Evolutionary conservation across 30 jellyfish, hydroid and myxozoan species (phyloP).

Genomic region (Morbakka virulenta): DNA sequence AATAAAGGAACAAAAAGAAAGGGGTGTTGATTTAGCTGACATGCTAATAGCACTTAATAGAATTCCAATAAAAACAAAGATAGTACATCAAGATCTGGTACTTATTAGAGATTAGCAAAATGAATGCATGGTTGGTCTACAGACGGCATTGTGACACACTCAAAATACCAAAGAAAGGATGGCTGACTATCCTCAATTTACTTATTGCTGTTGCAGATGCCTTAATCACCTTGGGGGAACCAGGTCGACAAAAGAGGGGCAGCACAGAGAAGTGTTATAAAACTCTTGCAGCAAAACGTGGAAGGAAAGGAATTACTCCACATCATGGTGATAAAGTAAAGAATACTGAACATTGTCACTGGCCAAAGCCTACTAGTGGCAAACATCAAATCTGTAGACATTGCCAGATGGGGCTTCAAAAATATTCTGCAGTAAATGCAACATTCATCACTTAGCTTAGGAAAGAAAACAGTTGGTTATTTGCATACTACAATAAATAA

Average conservation of each 20-base stretch:
- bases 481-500: conserved; percentile 31
- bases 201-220: conserved; percentile 22
- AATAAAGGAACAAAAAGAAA: conserved; percentile 58
- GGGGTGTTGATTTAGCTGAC: conserved; percentile 75
- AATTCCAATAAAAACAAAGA: conserved; percentile 26
- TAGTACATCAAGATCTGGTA: conserved; percentile 64
- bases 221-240: no score
- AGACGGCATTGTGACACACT: conserved; percentile 54
- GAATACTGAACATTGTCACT: conserved; percentile 18
- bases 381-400: conserved; percentile 13
- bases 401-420: conserved; percentile 18
- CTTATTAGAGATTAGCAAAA: conserved; percentile 47
- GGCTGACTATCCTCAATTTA: not conserved
- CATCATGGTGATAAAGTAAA: conserved; percentile 8
- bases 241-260: conserved; percentile 33
- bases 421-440: conserved; percentile 14
- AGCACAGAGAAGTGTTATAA: not conserved
- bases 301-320: conserved; percentile 41
- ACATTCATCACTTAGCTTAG: conserved; percentile 33
- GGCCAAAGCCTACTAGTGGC: conserved; percentile 32
- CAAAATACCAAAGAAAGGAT: not conserved
- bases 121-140: conserved; percentile 58
- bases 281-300: not conserved
- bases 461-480: conserved; percentile 20
- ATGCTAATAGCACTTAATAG: conserved; percentile 63